These are phyloP conservation scores for Apoda limacodes DNA, from an alignment of 2,888 invertebrate genomes.

Conservation along the genomic window DNA sequence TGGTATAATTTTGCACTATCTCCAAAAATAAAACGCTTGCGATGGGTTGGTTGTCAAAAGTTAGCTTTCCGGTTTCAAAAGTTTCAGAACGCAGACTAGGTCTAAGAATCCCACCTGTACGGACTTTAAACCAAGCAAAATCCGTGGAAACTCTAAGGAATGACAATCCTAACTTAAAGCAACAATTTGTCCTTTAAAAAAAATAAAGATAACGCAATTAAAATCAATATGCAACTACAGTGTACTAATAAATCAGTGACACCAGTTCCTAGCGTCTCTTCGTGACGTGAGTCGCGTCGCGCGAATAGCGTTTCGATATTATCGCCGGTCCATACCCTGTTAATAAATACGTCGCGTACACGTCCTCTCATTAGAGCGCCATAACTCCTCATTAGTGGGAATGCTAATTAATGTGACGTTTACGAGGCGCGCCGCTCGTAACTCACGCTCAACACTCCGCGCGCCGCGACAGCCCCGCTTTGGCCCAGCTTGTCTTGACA, in stretches of 20 bases:
- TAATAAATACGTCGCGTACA: conserved; percentile 49
- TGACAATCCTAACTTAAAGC: no score
- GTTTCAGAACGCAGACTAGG: no score
- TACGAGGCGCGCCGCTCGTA: conserved; percentile 50
- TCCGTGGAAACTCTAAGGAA: no score
- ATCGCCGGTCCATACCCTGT: conserved; percentile 20
- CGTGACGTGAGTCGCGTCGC: no score
- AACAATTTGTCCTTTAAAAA: no score
- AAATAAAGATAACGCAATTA: conserved; percentile 1
- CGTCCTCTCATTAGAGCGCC: conserved; percentile 64
- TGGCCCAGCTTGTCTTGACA: no score
- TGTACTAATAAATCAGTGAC: conserved; percentile 10
- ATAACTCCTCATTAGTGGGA: conserved; percentile 67
- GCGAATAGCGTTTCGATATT: not conserved
- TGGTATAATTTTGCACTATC: no score
- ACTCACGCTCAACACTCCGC: conserved; percentile 20
- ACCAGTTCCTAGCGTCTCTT: conserved; percentile 4
- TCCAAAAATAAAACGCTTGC: no score
- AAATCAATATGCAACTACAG: conserved; percentile 5
- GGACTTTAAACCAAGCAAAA: no score
- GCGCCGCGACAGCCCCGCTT: conserved; percentile 7
- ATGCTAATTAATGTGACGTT: conserved; percentile 68
- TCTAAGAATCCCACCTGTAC: no score
- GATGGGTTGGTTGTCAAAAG: no score
- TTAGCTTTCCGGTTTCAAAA: no score